These are phyloP conservation scores for Chionis minor DNA, from an alignment of 2,113 vertebrate genomes.

Conservation along the genomic window DNA sequence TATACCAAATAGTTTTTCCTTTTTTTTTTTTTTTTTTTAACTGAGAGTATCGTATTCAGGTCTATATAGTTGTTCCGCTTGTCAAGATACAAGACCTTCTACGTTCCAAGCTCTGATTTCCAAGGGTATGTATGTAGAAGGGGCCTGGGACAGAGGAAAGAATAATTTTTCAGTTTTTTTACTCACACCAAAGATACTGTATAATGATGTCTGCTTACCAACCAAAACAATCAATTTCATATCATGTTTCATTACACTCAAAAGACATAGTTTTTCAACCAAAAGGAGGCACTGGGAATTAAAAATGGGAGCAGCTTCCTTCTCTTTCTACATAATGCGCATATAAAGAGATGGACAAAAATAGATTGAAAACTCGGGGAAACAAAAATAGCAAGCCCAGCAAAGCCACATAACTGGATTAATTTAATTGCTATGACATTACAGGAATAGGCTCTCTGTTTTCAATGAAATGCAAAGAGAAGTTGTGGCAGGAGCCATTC, in stretches of 20 bases:
- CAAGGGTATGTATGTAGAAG: not conserved
- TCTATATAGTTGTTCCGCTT: not conserved
- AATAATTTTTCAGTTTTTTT: not conserved
- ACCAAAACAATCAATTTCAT: not conserved
- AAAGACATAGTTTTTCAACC: not conserved
- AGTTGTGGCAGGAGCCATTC: not conserved
- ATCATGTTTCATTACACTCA: not conserved
- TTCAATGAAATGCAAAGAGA: not conserved
- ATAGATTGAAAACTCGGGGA: constrained; percentile 28
- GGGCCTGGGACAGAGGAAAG: not conserved
- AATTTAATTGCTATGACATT: not conserved
- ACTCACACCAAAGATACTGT: not conserved
- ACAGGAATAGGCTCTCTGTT: constrained; percentile 26
- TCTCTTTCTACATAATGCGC: not conserved
- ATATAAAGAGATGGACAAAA: constrained; percentile 1
- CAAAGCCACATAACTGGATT: constrained; percentile 51
- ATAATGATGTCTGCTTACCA: not conserved
- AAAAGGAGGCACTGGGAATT: not conserved
- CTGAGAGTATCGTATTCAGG: not conserved
- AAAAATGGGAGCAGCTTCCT: constrained; percentile 3
- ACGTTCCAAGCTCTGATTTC: not conserved
- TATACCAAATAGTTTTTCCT: not conserved
- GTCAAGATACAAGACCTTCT: not conserved
- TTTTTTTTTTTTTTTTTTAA: not conserved
- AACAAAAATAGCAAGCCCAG: constrained; percentile 46